Evolutionary conservation across 2,113 vertebrate genomes (phyloP).

Genomic region (human): DNA sequence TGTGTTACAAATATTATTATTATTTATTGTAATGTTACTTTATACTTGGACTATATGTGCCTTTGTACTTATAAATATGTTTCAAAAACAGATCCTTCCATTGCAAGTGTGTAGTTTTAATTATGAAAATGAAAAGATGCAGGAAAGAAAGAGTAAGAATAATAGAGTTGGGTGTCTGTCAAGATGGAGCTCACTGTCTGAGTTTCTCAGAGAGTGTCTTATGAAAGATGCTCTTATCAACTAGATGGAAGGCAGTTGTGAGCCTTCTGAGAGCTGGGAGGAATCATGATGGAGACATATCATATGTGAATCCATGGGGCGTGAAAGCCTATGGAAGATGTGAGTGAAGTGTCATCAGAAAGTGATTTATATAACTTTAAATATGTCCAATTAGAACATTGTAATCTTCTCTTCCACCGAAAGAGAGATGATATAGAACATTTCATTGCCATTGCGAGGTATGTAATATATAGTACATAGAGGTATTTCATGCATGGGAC

Average conservation of each 20-base stretch:
- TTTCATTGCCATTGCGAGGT: not conserved
- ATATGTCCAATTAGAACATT: not conserved
- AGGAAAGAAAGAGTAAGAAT: not conserved
- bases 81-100: not conserved
- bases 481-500: not conserved
- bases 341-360: not conserved
- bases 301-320: not conserved
- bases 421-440: not conserved
- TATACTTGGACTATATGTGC: not conserved
- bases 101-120: not conserved
- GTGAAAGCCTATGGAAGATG: not conserved
- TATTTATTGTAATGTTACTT: slow-evolving; percentile 39
- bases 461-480: not conserved
- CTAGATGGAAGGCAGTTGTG: not conserved
- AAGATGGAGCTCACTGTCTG: not conserved
- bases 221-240: not conserved
- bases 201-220: not conserved
- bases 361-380: not conserved
- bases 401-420: not conserved
- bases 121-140: not conserved
- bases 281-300: not conserved
- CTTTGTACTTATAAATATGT: slow-evolving; percentile 22
- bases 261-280: not conserved
- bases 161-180: not conserved
- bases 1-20: slow-evolving; percentile 22